Base-by-base conservation (phyloP, 1,140 invertebrate genomes). In the Bombus ignitus region DNA sequence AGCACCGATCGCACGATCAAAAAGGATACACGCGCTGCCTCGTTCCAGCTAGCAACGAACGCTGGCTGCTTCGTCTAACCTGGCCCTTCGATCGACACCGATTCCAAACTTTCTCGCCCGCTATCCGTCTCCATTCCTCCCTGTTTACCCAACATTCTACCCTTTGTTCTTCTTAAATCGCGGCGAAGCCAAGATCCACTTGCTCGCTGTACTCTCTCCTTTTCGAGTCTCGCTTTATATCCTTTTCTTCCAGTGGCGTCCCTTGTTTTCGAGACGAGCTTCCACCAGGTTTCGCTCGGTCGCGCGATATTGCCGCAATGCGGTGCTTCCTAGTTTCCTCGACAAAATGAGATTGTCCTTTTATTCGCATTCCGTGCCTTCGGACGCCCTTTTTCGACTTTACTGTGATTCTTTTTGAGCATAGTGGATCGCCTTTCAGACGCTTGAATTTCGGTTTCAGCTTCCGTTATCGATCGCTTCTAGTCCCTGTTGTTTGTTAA, bases 1-100 rank as follows among this genome's bases (percentile, higher is more conserved):
- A 78, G 76, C 81, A 90, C 87, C 86, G 90, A 92, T 91, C 90
- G 85, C 78, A 79, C 83, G 85, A 76, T 88, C 85, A 73, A 87
- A 92, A 90, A 86, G 85, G 85, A 89, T 89, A 87, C 89, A 80
- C 83, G 81, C 66, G 59, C 70, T 86, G 86, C 47, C 82, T 80
- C 72, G 65, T 79, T 62, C 81, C 59, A 87, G 85, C 79, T 79
- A 84, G 79, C 79, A 62, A 68, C 79, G 59, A 15, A 76, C 25
- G 59, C 12, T n/a, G 28, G 59, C 12, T n/a, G 28, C 9, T 42
- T 47, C n/a, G n/a, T 76, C 83, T 75, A 57, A 70, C n/a, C 42
- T 44, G 39, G 37, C 57, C 32, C 66, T 37, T 12, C 42, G 44
- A 66, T 74, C 53, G 4, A 57, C 47, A 3, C 22, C 25, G 35